Evolutionary conservation across 2,888 invertebrate species (phyloP).

Genomic region (Serripes groenlandicus): DNA sequence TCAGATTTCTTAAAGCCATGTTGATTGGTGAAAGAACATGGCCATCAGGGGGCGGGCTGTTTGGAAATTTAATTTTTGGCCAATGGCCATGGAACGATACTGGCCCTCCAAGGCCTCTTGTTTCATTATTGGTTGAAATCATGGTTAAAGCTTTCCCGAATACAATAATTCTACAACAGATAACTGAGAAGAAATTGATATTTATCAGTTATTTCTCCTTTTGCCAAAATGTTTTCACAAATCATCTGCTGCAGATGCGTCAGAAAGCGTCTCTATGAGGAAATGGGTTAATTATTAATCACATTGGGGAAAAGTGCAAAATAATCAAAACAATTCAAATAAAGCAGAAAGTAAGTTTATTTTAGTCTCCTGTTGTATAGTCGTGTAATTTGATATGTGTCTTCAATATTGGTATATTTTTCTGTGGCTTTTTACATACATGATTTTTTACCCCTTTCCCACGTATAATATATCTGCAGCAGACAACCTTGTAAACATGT

Average conservation of each 20-base stretch:
- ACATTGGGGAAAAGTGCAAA: not conserved
- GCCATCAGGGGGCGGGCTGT: not conserved
- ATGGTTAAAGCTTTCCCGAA: not conserved
- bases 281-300: not conserved
- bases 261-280: not conserved
- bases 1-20: not conserved
- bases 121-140: not conserved
- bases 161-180: too few species aligned
- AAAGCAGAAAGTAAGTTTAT: not conserved
- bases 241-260: not conserved
- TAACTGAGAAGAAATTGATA: not conserved
- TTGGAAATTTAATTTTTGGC: not conserved
- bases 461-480: not conserved
- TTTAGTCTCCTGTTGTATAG: constrained; percentile 27
- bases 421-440: constrained; percentile 56
- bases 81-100: too few species aligned
- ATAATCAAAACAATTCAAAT: not conserved
- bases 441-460: constrained; percentile 13
- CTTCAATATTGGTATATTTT: constrained; percentile 61
- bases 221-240: not conserved
- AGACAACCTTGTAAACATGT: not conserved
- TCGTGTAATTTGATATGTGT: constrained; percentile 55
- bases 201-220: not conserved
- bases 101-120: not conserved
- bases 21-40: not conserved